Percentiles rank a stretch among this genome's conserved stretches.
These are phyloP conservation scores for Sakesphorus luctuosus DNA, from an alignment of 2,113 vertebrate species.

Conservation along the genomic window DNA sequence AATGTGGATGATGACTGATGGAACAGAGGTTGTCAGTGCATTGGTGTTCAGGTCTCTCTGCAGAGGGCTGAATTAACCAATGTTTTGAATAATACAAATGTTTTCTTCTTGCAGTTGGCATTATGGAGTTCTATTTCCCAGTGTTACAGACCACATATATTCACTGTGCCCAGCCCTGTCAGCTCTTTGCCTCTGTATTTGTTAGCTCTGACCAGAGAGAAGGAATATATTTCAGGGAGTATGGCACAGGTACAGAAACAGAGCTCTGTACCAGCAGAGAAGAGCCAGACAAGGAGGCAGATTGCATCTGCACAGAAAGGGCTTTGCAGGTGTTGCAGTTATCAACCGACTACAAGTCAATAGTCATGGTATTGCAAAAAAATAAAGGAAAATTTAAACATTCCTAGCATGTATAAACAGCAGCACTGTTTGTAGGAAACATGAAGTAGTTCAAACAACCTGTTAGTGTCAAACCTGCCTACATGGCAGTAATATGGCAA, in stretches of 20 bases:
- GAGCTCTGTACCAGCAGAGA: background rate
- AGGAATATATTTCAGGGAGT: background rate
- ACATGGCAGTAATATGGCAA: background rate
- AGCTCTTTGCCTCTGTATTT: background rate
- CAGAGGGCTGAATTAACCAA: background rate
- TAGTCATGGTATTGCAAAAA: background rate
- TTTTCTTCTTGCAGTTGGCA: background rate
- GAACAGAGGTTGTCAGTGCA: background rate
- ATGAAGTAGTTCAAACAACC: background rate
- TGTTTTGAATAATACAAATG: background rate
- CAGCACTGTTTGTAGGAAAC: background rate
- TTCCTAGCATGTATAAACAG: background rate
- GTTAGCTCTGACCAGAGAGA: background rate
- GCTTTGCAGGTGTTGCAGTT: background rate
- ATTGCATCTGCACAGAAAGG: background rate
- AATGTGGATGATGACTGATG: background rate
- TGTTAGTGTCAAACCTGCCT: background rate
- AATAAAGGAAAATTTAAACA: slow-evolving; percentile 33
- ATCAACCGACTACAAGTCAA: background rate
- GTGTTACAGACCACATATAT: background rate
- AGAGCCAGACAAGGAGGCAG: background rate
- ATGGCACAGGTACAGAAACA: background rate
- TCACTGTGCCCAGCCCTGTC: rapidly evolving
- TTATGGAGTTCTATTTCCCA: background rate
- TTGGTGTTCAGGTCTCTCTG: background rate